Base-by-base conservation (phyloP, 2,797 vertebrate species). In the Scyliorhinus canicula region DNA sequence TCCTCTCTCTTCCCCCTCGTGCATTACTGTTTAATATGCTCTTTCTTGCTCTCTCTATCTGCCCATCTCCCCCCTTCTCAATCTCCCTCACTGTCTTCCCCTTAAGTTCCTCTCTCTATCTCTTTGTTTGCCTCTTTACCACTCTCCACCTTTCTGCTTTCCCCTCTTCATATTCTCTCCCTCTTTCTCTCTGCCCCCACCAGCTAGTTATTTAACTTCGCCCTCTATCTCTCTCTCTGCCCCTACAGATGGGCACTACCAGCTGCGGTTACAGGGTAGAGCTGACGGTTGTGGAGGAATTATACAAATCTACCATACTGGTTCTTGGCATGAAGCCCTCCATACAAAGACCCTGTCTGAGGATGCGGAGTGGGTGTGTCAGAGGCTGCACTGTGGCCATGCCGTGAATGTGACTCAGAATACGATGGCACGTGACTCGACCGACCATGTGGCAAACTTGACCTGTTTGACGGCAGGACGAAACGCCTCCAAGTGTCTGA, bases 311-410 rank as follows among this genome's bases (percentile, higher is more conserved):
- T 77, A n/a, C 74, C 19, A 14, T 3, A 16, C 3, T 12, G 11
- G n/a, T 2, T 40, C 35, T 14, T 77, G 74, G 74, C 3, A 31
- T 5, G 1, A 12, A 4, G 35, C 40, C 74, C 40, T 12, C 35
- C 2, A 11, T 2, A 8, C 11, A 3, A 11, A 9, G 0, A 31
- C 9, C 11, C 0, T 2, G 11, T 0, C 3, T 4, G 2, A 16
- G 2, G 11, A 40, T 1, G 74, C 35, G 16, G 74, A 77, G 74
- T 12, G 12, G 35, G 4, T 77, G 35, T 77, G 74, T 77, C n/a
- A 77, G 35, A 14, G 4, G 74, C 74, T 77, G n/a, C 12, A 40
- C 2, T 77, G 74, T 40, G 74, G 74, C 1, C 74, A 77, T 31
- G 74, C 74, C 19, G 74, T 77, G 74, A 14, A 3, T n/a, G 74